Conservation (phyloP, 2,797 vertebrate species). For the Oophaga sylvatica region DNA sequence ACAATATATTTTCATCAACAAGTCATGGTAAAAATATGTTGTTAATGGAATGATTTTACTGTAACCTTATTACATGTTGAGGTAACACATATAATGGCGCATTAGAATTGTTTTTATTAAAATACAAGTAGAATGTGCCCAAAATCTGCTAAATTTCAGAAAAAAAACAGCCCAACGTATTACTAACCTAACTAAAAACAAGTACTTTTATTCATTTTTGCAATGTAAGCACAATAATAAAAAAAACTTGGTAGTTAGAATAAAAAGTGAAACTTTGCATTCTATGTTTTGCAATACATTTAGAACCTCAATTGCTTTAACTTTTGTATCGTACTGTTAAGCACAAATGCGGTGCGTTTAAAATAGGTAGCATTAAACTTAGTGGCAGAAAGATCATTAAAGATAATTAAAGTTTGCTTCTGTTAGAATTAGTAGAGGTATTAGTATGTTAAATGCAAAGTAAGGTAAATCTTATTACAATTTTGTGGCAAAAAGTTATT, state of each 20-base stretch:
- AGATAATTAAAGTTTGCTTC: conserved; percentile 48
- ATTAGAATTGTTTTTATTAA: background rate
- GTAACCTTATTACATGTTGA: background rate
- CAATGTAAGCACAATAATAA: background rate
- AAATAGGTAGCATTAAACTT: conserved; percentile 33
- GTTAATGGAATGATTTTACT: too few species aligned
- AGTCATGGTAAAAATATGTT: too few species aligned
- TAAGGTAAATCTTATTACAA: conserved; percentile 50
- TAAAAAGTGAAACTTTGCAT: background rate
- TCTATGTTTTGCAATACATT: conserved; percentile 9
- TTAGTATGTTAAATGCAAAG: conserved; percentile 19
- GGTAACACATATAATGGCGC: background rate
- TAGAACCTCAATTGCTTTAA: conserved; percentile 8
- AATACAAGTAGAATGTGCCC: background rate
- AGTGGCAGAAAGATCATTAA: conserved; percentile 43
- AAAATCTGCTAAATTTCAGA: background rate
- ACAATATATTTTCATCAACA: too few species aligned
- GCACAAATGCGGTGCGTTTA: conserved; percentile 1
- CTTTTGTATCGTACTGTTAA: conserved; percentile 17
- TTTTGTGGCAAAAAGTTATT: conserved; percentile 22
- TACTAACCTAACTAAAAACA: background rate
- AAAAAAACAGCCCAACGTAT: background rate
- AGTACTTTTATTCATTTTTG: background rate
- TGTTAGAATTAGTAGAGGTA: conserved; percentile 9
- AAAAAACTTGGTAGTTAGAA: background rate